These are phyloP conservation scores for Bombus waltoni DNA, from an alignment of 1,140 invertebrate genomes.

Conservation along the genomic window DNA sequence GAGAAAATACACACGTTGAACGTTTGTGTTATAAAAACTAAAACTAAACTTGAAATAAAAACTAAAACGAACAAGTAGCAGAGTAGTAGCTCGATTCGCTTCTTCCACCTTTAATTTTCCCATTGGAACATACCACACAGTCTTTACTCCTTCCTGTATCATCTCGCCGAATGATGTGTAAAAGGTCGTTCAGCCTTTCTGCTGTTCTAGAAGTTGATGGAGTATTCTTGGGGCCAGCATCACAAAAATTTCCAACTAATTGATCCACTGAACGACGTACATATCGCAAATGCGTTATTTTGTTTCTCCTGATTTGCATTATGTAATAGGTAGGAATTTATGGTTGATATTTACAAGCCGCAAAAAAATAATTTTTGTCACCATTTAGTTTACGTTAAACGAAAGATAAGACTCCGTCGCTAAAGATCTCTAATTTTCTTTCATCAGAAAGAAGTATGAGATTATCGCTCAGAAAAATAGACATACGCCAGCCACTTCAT, in stretches of 20 bases:
- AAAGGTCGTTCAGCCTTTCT: background rate
- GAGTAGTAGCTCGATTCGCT: too few species aligned
- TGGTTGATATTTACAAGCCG: background rate
- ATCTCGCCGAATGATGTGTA: too few species aligned
- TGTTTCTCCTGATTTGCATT: background rate
- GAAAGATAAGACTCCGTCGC: background rate
- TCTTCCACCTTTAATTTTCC: too few species aligned
- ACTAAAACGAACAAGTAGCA: too few species aligned
- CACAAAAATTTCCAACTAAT: background rate
- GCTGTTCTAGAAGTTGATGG: background rate
- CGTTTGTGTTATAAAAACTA: too few species aligned
- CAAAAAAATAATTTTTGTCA: conserved; percentile 9
- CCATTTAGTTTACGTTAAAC: background rate
- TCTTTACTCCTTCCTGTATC: too few species aligned
- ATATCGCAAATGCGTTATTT: background rate
- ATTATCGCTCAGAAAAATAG: too few species aligned
- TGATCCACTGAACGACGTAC: background rate
- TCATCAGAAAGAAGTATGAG: too few species aligned
- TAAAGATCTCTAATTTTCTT: background rate
- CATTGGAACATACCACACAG: too few species aligned
- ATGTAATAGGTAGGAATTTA: background rate
- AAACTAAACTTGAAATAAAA: too few species aligned
- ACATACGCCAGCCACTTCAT: too few species aligned
- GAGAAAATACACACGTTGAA: too few species aligned
- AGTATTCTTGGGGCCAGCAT: background rate